These are phyloP conservation scores for Paracanthobrama guichenoti DNA, from an alignment of 2,113 vertebrate genomes.

Conservation along the genomic window DNA sequence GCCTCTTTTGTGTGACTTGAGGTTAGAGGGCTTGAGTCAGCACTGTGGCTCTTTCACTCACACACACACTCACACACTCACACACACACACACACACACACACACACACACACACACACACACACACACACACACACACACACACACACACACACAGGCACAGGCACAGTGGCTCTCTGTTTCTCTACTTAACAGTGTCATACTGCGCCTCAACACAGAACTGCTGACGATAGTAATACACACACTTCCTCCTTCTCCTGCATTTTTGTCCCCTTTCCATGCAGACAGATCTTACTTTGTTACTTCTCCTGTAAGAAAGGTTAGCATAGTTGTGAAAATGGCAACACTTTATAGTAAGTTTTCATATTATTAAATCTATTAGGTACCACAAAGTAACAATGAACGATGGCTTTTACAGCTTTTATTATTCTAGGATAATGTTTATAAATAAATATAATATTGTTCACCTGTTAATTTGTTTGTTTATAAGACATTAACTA, in stretches of 20 bases:
- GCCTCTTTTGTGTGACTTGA: slow-evolving; percentile 14
- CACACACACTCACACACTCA: background rate
- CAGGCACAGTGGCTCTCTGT: slow-evolving; percentile 16
- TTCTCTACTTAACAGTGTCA: slow-evolving; percentile 40
- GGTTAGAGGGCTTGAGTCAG: slow-evolving; percentile 44
- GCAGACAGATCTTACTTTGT: background rate
- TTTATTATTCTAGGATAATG: background rate
- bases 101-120: too few species aligned
- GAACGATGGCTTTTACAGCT: background rate
- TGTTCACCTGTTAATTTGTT: background rate
- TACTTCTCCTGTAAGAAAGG: background rate
- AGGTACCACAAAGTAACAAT: background rate
- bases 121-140: too few species aligned
- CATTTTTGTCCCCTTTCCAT: slow-evolving; percentile 3
- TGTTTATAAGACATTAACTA: background rate
- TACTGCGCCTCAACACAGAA: slow-evolving; percentile 36
- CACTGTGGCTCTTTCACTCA: background rate
- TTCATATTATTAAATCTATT: background rate
- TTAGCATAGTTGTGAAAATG: background rate
- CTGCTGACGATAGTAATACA: slow-evolving; percentile 34
- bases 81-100: background rate
- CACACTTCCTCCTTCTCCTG: background rate
- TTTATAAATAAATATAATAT: background rate
- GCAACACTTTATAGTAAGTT: background rate
- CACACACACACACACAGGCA: background rate